Conservation (phyloP, 2,797 vertebrate species). For the Rousettus madagascariensis region DNA sequence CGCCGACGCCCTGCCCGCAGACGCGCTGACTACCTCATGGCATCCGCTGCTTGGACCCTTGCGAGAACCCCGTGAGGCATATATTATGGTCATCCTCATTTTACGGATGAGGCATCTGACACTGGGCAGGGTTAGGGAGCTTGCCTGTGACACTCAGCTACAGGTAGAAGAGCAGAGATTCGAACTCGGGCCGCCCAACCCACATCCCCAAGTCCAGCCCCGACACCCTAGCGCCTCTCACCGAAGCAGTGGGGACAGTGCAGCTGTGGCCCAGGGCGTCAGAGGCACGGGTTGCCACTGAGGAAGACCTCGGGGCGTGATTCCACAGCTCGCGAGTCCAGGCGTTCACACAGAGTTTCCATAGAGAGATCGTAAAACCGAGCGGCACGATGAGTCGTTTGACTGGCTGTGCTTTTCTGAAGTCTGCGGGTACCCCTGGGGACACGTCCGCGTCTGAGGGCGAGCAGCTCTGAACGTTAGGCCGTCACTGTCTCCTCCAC, state of each 20-base stretch:
- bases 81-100: rapidly evolving
- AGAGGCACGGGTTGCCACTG: rapidly evolving
- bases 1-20: rapidly evolving
- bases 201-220: neutral
- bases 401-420: neutral
- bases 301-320: neutral
- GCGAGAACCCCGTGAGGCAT: neutral
- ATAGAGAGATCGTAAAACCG: neutral
- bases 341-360: neutral
- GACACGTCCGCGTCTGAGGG: neutral
- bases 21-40: rapidly evolving
- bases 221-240: rapidly evolving
- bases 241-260: neutral
- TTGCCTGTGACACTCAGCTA: neutral
- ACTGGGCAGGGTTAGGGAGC: neutral
- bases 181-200: neutral
- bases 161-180: neutral
- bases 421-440: neutral
- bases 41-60: neutral
- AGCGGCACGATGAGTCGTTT: too few relatives aligned
- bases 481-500: rapidly evolving
- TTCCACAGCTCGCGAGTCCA: neutral
- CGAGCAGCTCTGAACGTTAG: too few relatives aligned
- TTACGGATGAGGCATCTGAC: neutral
- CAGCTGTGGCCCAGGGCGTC: rapidly evolving